These are phyloP conservation scores for Parasteatoda lunata DNA, from an alignment of 2,888 invertebrate genomes.

Conservation along the genomic window DNA sequence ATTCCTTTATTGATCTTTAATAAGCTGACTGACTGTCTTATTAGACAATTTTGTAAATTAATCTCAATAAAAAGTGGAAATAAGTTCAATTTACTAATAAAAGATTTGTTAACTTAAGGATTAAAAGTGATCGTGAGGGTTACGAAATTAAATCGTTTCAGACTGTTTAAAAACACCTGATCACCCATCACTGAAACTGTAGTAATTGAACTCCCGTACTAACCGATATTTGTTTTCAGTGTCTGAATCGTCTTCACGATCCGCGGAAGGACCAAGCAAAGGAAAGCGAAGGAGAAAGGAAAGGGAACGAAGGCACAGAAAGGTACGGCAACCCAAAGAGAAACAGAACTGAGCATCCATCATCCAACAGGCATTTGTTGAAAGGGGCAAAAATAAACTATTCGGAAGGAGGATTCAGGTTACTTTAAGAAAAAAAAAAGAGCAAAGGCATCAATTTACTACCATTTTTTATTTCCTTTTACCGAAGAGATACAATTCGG, in stretches of 20 bases:
- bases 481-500: background rate
- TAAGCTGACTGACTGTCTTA: too few relatives aligned
- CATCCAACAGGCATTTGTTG: background rate
- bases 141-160: too few relatives aligned
- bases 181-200: too few relatives aligned
- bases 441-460: background rate
- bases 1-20: too few relatives aligned
- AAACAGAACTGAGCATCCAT: constrained; percentile 30
- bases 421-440: too few relatives aligned
- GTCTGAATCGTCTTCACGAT: constrained; percentile 12
- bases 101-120: too few relatives aligned
- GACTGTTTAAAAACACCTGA: too few relatives aligned
- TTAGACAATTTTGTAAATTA: too few relatives aligned
- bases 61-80: too few relatives aligned
- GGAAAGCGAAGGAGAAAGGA: constrained; percentile 55
- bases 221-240: background rate
- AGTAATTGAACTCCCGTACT: too few relatives aligned
- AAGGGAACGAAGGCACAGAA: constrained; percentile 50
- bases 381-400: background rate
- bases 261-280: constrained; percentile 36
- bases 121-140: too few relatives aligned
- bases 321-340: constrained; percentile 55
- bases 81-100: too few relatives aligned
- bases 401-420: background rate
- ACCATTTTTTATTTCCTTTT: background rate